Evolutionary conservation across 2,888 invertebrate species (phyloP).

Genomic region (Byasa hedistus): DNA sequence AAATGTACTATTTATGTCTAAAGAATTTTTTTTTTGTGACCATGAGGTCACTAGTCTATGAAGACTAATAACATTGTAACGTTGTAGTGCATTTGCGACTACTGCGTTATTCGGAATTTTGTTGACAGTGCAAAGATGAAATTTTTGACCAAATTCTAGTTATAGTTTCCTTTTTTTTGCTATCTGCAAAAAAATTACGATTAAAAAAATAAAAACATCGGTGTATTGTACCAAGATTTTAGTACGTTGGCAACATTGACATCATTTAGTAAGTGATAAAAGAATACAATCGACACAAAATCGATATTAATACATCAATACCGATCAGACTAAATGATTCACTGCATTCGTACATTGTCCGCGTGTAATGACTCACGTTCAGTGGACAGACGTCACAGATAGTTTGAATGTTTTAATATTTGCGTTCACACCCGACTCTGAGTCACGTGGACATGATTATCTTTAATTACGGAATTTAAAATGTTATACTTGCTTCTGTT

Average conservation of each 20-base stretch:
- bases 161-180: too few species aligned
- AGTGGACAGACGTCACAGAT: slow-evolving; percentile 34
- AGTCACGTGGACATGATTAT: slow-evolving; percentile 33
- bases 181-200: too few species aligned
- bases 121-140: too few species aligned
- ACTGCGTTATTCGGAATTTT: too few species aligned
- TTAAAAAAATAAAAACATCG: too few species aligned
- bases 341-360: slow-evolving; percentile 34
- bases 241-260: not conserved
- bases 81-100: too few species aligned
- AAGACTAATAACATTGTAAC: too few species aligned
- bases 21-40: too few species aligned
- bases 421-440: slow-evolving; percentile 33
- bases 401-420: slow-evolving; percentile 35
- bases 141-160: too few species aligned
- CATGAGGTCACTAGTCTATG: too few species aligned
- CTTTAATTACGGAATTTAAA: slow-evolving; percentile 16
- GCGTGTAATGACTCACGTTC: slow-evolving; percentile 18
- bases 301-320: slow-evolving; percentile 5
- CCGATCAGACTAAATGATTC: slow-evolving; percentile 39
- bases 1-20: too few species aligned
- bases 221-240: too few species aligned
- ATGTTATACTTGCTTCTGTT: not conserved
- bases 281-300: not conserved
- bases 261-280: not conserved